phyloP scores from a whole-genome alignment of 2,888 invertebrate species.

The Cataglyphis albicans region DNA sequence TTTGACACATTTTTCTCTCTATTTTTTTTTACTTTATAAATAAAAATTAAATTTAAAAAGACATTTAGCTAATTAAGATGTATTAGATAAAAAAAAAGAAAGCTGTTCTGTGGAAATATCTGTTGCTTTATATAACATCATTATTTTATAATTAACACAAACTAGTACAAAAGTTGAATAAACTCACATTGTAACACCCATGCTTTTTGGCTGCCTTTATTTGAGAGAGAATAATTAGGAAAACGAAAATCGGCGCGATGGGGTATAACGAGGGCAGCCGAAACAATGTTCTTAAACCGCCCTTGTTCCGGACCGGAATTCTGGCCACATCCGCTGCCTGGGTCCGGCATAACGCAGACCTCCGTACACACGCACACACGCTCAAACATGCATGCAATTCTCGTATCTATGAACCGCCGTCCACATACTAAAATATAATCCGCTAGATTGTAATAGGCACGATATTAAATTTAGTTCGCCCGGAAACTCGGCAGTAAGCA shows the following conservation, averaged over 20 bases:
- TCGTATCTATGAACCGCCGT: conserved; percentile 45
- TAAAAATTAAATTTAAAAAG: not conserved
- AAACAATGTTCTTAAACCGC: conserved; percentile 72
- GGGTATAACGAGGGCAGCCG: conserved; percentile 56
- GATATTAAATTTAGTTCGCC: conserved; percentile 84
- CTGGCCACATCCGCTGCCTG: conserved; percentile 66
- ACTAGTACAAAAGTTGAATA: conserved; percentile 33
- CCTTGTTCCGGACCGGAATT: conserved; percentile 71
- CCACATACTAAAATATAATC: conserved; percentile 81
- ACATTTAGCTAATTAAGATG: conserved; percentile 29
- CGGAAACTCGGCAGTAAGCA: conserved; percentile 75
- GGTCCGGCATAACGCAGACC: conserved; percentile 53
- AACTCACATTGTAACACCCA: conserved; percentile 28
- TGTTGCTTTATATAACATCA: conserved; percentile 16
- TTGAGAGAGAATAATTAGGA: conserved; percentile 58
- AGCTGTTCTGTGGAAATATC: conserved; percentile 4
- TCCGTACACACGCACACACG: conserved; percentile 29
- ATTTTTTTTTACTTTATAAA: not conserved
- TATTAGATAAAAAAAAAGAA: conserved; percentile 27
- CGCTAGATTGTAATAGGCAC: conserved; percentile 81
- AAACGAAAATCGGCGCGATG: conserved; percentile 51
- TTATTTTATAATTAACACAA: conserved; percentile 28
- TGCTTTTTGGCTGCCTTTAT: conserved; percentile 29
- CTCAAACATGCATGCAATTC: conserved; percentile 50
- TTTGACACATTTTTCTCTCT: not conserved